Conservation (phyloP, 2,888 invertebrate species). For the Lasioglossum oenotherae region DNA sequence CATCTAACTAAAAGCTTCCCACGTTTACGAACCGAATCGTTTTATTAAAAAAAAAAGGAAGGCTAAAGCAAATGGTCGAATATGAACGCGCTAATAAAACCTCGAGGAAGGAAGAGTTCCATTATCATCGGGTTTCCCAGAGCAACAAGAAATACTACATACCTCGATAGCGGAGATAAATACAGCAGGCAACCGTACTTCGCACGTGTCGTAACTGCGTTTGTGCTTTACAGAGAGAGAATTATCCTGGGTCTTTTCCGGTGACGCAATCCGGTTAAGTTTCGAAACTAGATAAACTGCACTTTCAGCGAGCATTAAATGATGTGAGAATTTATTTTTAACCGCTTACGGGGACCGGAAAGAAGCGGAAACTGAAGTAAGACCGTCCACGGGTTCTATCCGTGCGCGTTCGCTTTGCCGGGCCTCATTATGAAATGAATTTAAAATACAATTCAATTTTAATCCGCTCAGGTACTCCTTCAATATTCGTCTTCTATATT, state of each 20-base stretch:
- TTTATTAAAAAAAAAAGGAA: not conserved
- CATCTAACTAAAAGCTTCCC: not conserved
- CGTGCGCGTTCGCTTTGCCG: slow-evolving; percentile 14
- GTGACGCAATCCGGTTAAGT: slow-evolving; percentile 49
- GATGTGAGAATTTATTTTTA: slow-evolving; percentile 55
- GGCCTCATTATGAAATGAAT: slow-evolving; percentile 31
- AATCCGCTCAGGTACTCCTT: slow-evolving; percentile 34
- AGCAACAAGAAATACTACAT: slow-evolving; percentile 21
- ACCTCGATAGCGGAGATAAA: slow-evolving; percentile 59
- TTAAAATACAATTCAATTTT: slow-evolving; percentile 47
- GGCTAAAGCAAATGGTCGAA: not conserved
- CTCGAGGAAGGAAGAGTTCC: not conserved
- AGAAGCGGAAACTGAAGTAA: slow-evolving; percentile 16
- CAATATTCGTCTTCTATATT: slow-evolving; percentile 32
- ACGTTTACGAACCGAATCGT: not conserved
- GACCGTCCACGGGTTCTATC: not conserved
- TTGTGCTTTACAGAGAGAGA: slow-evolving; percentile 33
- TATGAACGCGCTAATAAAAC: slow-evolving; percentile 4
- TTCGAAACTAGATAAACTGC: slow-evolving; percentile 55
- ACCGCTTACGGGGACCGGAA: slow-evolving; percentile 20
- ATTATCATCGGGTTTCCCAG: not conserved
- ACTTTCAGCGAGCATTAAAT: slow-evolving; percentile 38
- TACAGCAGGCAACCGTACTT: slow-evolving; percentile 66
- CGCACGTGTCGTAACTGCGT: slow-evolving; percentile 49
- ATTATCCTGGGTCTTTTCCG: slow-evolving; percentile 48